Conservation (phyloP, 2,113 vertebrate genomes). For the Oenanthe melanoleuca region DNA sequence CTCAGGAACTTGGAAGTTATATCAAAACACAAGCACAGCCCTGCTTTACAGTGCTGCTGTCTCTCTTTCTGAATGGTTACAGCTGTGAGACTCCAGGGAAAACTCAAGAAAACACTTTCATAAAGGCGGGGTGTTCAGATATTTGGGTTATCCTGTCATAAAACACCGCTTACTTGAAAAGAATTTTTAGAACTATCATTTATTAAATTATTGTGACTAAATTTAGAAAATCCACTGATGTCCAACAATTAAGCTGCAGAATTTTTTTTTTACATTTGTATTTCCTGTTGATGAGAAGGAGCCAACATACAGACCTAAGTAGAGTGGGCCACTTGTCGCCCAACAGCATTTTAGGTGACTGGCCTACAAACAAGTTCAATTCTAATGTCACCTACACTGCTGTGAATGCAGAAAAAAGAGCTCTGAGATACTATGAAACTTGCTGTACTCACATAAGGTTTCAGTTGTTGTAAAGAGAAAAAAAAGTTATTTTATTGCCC, state of each 20-base stretch:
- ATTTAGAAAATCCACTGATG: background rate
- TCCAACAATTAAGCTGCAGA: background rate
- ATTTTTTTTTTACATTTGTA: background rate
- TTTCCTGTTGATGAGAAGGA: background rate
- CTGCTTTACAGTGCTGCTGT: conserved; percentile 14
- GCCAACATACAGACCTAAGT: background rate
- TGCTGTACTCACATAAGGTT: background rate
- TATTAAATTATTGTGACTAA: background rate
- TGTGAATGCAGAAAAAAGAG: background rate
- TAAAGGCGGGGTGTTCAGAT: background rate
- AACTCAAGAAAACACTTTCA: background rate
- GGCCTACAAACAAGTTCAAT: background rate
- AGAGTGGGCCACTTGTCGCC: background rate
- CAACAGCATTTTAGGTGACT: background rate
- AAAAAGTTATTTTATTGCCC: background rate
- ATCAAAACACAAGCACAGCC: conserved; percentile 27
- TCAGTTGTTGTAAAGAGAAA: background rate
- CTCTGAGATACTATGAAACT: background rate
- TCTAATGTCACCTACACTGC: background rate
- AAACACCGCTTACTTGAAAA: background rate
- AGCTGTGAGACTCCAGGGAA: conserved; percentile 35
- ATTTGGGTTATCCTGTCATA: background rate
- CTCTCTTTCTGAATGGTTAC: background rate
- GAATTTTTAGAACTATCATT: background rate
- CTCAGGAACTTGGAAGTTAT: conserved; percentile 17